These are phyloP conservation scores for Beroe ovata DNA, from an alignment of 37 sponge, comb jelly and placozoan species.

Conservation along the genomic window DNA sequence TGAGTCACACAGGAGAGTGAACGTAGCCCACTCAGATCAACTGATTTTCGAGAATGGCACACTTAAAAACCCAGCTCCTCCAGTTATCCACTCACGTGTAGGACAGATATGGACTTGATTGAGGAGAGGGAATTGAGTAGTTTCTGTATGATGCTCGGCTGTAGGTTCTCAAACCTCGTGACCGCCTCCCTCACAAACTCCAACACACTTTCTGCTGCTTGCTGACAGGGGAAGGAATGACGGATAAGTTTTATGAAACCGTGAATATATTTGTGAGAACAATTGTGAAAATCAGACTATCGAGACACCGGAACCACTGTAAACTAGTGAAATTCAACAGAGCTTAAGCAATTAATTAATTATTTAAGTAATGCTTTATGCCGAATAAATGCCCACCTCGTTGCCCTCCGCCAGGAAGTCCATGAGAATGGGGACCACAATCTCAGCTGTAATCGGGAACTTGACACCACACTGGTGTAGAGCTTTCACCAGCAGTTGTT, in stretches of 20 bases:
- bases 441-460: slow-evolving; percentile 82
- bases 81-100: slow-evolving; percentile 6
- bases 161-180: slow-evolving; percentile 83
- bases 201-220: slow-evolving; percentile 85
- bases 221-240: slow-evolving; percentile 60
- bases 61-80: too few species aligned
- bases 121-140: slow-evolving; percentile 83
- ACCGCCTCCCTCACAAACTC: slow-evolving; percentile 92
- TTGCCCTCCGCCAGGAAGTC: slow-evolving; percentile 61
- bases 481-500: slow-evolving; percentile 80
- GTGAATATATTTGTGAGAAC: too few species aligned
- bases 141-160: slow-evolving; percentile 72
- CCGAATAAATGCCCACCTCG: not conserved
- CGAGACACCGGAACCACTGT: too few species aligned
- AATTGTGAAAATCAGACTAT: too few species aligned
- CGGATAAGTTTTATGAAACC: not conserved
- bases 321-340: too few species aligned
- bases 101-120: slow-evolving; percentile 71
- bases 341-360: too few species aligned
- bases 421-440: slow-evolving; percentile 80
- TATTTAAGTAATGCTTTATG: too few species aligned
- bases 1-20: too few species aligned
- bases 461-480: slow-evolving; percentile 87
- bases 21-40: too few species aligned
- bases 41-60: too few species aligned